Conservation (phyloP, 2,888 invertebrate species). For the Nephrotoma flavescens region DNA sequence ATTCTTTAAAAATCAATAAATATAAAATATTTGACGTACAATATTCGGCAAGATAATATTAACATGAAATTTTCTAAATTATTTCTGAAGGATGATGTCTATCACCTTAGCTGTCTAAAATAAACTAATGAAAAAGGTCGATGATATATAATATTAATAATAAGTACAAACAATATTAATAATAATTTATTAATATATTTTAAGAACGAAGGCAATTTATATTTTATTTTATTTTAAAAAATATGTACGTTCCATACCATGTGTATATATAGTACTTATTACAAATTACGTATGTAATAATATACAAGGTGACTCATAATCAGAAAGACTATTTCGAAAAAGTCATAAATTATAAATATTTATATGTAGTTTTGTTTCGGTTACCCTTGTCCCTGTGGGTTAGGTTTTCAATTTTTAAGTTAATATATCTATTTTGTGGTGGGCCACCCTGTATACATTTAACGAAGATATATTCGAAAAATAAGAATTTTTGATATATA, state of each 20-base stretch:
- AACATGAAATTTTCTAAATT: background rate
- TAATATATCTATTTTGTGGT: no score
- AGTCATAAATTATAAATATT: no score
- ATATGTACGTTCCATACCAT: background rate
- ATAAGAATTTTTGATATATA: background rate
- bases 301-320: no score
- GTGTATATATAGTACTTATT: background rate
- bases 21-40: background rate
- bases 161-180: background rate
- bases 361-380: no score
- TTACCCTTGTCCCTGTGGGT: no score
- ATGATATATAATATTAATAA: background rate
- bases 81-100: background rate
- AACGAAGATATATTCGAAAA: no score
- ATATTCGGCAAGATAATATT: background rate
- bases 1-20: background rate
- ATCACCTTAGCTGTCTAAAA: background rate
- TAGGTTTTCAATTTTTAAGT: no score
- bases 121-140: background rate
- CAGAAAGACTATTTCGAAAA: no score
- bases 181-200: background rate
- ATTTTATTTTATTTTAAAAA: background rate
- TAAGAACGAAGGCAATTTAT: background rate
- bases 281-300: no score
- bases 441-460: no score